Evolutionary conservation across 2,113 vertebrate species (phyloP), one percentile per base, ranked within the genome.

Genomic region (Perca schrenkii): DNA sequence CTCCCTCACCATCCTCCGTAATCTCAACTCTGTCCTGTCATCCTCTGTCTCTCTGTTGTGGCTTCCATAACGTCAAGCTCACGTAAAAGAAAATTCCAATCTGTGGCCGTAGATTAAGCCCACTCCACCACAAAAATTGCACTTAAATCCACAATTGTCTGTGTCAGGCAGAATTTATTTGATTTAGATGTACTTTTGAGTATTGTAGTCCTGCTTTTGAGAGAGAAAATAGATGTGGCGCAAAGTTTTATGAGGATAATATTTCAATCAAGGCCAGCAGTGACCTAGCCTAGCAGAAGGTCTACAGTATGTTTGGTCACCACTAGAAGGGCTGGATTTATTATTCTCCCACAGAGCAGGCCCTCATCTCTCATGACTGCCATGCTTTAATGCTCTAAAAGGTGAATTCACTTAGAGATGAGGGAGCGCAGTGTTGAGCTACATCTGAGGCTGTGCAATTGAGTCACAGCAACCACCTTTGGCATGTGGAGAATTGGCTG

Each of bases 131-230:
- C 47, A 76, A 34, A 83, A 85, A 79, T 73, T 86, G 76, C 76
- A 77, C 67, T 81, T 64, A 85, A 84, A 80, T 85, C 82, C 72
- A 84, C 70, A 85, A 73, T 57, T 64, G 73, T 72, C 71, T 28
- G 10, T 10, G 21, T 70, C 62, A 78, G 61, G 56, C 73, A 14
- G 71, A 74, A 71, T 87, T 83, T 28, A 84, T 84, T 79, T 72
- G 80, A 83, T 84, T 84, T 80, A 76, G 82, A 90, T 22, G 19
- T 76, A 78, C 77, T 86, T 91, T 87, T 84, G 57, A 74, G 34
- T 64, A 63, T 80, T 77, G 82, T 62, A 36, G 78, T 76, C 46
- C 65, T 1, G 46, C 70, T 78, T 73, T 77, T 14, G 4, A 65
- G 25, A 72, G 60, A 88, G 68, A 82, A 77, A 85, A 85, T 78